Base-by-base conservation (phyloP, 2,888 invertebrate species). In the Drosophila kanekoi region DNA sequence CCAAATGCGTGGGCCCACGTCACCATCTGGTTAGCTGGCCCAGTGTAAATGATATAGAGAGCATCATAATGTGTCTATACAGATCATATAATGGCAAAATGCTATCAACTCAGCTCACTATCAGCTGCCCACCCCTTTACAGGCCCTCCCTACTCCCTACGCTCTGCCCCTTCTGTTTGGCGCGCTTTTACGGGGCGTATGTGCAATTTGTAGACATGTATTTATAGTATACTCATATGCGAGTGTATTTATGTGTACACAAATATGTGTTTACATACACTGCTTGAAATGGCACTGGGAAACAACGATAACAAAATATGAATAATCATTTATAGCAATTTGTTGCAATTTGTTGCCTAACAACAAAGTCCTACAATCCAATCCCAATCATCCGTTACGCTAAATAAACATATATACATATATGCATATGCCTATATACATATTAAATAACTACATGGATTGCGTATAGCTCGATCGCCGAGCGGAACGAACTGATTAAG, bases 271-370 rank as follows among this genome's bases (percentile, higher is more conserved):
- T 11, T 40, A 18, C 40, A 41, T 33, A 20, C 44, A 44, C 18
- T 49, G 18, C 32, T 45, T 32, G 23, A n/a, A 52, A 45, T 48
- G 40, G 14, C 40, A 44, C 54, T 59, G 62, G 16, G n/a, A 18
- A 33, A n/a, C 20, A 32, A 38, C 44, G 59, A 68, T 57, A 58
- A 57, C 41, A 33, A 41, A n/a, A 45, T 48, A 35, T 59, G 41
- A 57, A 68, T 54, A 61, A 68, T 75, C 53, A 54, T 37, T 18
- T 61, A 16, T 28, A n/a, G 69, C 49, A 66, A 80, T 77, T 79
- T 73, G 77, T 48, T 66, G 77, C 67, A 75, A 72, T 74, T 79
- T 72, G 66, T 40, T 67, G 80, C 63, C 65, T 40, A 65, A 79
- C 79, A 79, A 76, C 79, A 76, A 58, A 59, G 44, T 43, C 20